Conservation (phyloP, 2,888 invertebrate genomes). For the Drosophila longiperda region DNA sequence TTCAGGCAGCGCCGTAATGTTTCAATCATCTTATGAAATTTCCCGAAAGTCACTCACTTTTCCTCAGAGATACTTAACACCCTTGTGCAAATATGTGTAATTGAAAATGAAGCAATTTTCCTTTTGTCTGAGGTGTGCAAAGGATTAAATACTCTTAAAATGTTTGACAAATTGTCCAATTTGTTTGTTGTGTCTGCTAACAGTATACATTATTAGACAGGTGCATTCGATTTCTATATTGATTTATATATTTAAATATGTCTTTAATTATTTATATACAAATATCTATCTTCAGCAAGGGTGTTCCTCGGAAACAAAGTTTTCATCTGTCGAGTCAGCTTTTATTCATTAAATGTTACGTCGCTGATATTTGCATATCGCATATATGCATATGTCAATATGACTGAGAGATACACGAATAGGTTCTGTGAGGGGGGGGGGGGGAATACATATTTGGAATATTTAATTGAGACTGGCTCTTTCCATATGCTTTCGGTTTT, state of each 20-base stretch:
- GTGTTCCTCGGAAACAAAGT: background rate
- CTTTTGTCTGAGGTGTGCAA: background rate
- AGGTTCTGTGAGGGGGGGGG: slow-evolving; percentile 21
- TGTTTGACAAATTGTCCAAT: background rate
- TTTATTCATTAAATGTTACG: slow-evolving; percentile 69
- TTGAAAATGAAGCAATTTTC: slow-evolving; percentile 2
- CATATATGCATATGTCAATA: slow-evolving; percentile 24
- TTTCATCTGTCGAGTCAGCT: slow-evolving; percentile 35
- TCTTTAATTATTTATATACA: too few relatives aligned
- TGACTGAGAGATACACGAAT: slow-evolving; percentile 1
- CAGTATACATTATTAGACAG: background rate
- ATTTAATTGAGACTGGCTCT: slow-evolving; percentile 65
- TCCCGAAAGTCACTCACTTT: slow-evolving; percentile 5
- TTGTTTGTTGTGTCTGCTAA: background rate
- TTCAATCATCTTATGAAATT: slow-evolving; percentile 12
- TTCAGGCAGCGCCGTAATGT: slow-evolving; percentile 1
- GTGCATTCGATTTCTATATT: background rate
- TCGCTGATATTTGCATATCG: slow-evolving; percentile 9
- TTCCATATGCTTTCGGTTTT: slow-evolving; percentile 45
- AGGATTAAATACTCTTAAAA: background rate
- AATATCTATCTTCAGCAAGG: background rate
- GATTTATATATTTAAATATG: background rate
- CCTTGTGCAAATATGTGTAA: slow-evolving; percentile 2
- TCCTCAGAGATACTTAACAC: slow-evolving; percentile 4
- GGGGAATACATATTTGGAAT: slow-evolving; percentile 67